Conservation (phyloP, 2,797 vertebrate species). For the Danio jaintianensis region DNA sequence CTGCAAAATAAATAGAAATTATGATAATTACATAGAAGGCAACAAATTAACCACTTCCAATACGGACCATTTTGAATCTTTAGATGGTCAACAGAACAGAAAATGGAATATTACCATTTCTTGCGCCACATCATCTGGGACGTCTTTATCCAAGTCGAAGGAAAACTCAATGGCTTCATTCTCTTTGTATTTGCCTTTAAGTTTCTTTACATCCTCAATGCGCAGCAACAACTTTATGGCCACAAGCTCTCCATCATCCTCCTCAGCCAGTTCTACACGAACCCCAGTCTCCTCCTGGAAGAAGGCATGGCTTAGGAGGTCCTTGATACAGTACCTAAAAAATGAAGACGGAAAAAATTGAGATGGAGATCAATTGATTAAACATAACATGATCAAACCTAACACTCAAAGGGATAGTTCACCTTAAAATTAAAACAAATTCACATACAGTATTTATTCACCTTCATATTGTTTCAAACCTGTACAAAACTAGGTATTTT, state of each 20-base stretch:
- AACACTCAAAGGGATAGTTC: background rate
- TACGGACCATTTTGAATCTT: background rate
- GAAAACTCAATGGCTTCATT: constrained; percentile 99
- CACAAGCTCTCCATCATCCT: constrained; percentile 96
- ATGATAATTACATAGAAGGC: background rate
- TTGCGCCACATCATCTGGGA: constrained; percentile 96
- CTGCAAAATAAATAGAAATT: background rate
- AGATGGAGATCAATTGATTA: background rate
- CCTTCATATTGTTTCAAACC: no score
- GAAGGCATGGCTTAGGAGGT: constrained; percentile 98
- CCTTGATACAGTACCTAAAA: constrained; percentile 94
- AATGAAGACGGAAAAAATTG: background rate
- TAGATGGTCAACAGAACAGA: background rate
- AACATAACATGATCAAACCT: background rate
- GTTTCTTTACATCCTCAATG: constrained; percentile 96
- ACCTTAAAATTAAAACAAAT: no score
- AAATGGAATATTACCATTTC: constrained; percentile 89
- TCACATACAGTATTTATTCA: no score
- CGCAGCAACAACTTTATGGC: constrained; percentile 96
- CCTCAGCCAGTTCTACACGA: constrained; percentile 96
- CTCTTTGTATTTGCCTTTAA: constrained; percentile 99
- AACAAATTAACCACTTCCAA: no score
- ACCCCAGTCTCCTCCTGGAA: constrained; percentile 99
- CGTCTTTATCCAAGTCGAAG: constrained; percentile 95
- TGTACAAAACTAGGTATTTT: no score